phyloP scores from a whole-genome alignment of 2,113 vertebrate genomes.

The Heterotilapia buettikoferi region DNA sequence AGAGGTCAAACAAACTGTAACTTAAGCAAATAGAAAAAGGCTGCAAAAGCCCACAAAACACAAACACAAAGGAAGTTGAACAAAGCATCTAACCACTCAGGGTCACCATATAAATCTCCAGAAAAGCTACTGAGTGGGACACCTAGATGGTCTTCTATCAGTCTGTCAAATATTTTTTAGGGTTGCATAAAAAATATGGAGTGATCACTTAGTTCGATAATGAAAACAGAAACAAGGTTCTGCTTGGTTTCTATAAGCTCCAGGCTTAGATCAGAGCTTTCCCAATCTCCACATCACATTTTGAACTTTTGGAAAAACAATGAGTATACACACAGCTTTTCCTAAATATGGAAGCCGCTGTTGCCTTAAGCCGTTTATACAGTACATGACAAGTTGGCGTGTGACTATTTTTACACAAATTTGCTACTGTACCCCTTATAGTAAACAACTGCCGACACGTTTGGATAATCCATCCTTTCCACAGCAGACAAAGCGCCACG shows the following conservation, averaged over 20 bases:
- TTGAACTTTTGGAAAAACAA: not conserved
- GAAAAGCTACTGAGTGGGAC: not conserved
- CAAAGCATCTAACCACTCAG: not conserved
- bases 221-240: not conserved
- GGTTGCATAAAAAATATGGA: not conserved
- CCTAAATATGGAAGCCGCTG: not conserved
- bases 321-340: not conserved
- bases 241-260: not conserved
- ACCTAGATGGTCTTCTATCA: not conserved
- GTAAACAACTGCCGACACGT: not conserved
- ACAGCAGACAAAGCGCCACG: not conserved
- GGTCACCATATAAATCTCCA: not conserved
- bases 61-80: not conserved
- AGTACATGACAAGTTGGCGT: not conserved
- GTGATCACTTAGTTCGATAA: not conserved
- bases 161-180: not conserved
- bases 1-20: not conserved
- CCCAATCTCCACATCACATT: not conserved
- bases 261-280: not conserved
- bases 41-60: not conserved
- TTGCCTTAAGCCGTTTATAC: not conserved
- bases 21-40: not conserved
- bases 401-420: not conserved
- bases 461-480: slow-evolving; percentile 16
- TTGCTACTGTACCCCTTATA: not conserved